Base-by-base conservation (phyloP, 2,888 invertebrate genomes). In the Trissolcus japonicus region DNA sequence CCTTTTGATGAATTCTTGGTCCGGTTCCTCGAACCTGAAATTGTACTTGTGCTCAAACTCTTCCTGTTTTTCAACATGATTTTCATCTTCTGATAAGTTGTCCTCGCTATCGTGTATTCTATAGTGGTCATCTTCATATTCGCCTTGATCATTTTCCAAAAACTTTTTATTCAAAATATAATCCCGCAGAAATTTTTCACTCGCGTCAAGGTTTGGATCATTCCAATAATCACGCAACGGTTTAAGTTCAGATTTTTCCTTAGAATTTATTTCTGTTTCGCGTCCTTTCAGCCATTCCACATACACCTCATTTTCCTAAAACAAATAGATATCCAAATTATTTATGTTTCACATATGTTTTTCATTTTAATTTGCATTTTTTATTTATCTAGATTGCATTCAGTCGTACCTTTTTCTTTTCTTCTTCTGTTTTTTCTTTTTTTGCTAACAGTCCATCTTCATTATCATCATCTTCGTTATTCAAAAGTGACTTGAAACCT, bases 1-100 rank as follows among this genome's bases (percentile, higher is more conserved):
- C 82, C 83, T 81, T 69, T 89, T 89, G 25, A 96, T 94, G 89
- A 95, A 98, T 82, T 98, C 96, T 56, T 94, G 93, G 89, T 98
- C 98, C 0, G 98, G 98, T 89, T 99, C 98, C 89, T 99, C 98
- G 89, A 95, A 99, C 78, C 99, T 92, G 89, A 97, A 98, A 91
- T 99, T 98, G 89, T 95, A 99, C 80, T 98, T 98, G 54, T 95
- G 92, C 86, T 99, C 98, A 90, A 98, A 99, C 88, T 95, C 93
- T 79, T 95, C 96, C 89, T 96, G 96, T 85, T 94, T 93, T 82
- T 95, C 94, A 29, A 97, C 91, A 54, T 92, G 92, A 79, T 92
- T 90, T 86, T 97, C 96, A 86, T 98, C 97, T 66, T 94, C 95
- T 0, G 94, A 94, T 0, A 94, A 90, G 19, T 91, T 91, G 11